These are phyloP conservation scores for Cosmorhoe ocellata DNA, from an alignment of 2,888 invertebrate species.

Conservation along the genomic window DNA sequence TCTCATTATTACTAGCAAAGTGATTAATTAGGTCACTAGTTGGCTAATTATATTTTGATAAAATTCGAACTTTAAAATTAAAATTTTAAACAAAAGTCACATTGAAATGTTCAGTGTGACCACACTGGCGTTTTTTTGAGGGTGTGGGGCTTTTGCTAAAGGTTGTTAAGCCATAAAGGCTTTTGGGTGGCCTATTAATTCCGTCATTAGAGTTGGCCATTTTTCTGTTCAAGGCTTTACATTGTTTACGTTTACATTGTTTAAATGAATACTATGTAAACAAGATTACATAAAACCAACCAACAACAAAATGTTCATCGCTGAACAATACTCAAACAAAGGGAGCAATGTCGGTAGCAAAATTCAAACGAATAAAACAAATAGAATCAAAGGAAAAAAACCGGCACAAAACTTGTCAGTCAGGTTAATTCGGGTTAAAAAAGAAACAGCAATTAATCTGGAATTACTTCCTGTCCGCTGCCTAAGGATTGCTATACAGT, in stretches of 20 bases:
- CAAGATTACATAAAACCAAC: no score
- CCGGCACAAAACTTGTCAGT: background rate
- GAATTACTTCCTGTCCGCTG: background rate
- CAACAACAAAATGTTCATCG: no score
- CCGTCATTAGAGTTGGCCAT: no score
- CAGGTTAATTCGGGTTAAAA: background rate
- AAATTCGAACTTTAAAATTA: no score
- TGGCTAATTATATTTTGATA: no score
- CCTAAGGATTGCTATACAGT: background rate
- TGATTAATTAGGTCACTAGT: background rate
- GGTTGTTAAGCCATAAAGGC: no score
- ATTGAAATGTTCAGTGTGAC: no score
- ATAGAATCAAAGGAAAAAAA: background rate
- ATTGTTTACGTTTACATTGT: background rate
- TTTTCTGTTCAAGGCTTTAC: background rate
- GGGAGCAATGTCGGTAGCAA: background rate
- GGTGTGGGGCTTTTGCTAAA: no score
- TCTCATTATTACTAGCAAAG: background rate
- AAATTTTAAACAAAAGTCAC: no score
- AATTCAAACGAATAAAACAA: background rate
- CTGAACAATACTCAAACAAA: background rate
- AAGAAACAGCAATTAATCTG: background rate
- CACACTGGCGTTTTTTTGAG: no score
- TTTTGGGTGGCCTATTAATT: no score
- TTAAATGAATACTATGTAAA: no score